Evolutionary conservation across 2,888 invertebrate species (phyloP), one percentile per base, ranked within the genome.

Genomic region (Tryphoninae sp.): DNA sequence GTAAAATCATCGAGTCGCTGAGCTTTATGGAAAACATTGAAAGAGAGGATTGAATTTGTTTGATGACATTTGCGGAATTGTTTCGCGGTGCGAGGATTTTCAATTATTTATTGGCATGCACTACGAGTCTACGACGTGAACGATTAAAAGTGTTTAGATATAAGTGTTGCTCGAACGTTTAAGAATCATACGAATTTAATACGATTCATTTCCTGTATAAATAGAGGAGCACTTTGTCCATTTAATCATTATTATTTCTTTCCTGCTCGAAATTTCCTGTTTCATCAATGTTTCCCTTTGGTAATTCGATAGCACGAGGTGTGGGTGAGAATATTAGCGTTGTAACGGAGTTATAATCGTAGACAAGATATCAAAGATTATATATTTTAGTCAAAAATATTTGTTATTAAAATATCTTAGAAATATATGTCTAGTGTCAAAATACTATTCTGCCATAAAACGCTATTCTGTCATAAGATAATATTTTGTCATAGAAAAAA

Each of bases 191-290:
- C 33, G 42, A 74, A 65, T 59, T 19, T 59, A 11, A n/a, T 51
- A 40, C 67, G 19, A 67, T 49, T 67, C n/a, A 7, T 49, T 58
- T 55, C 16, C n/a, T 75, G 67, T 75, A 51, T 59, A 33, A 75
- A 75, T 75, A 75, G 67, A 75, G 49, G 33, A 59, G 13, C 33
- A n/a, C 67, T 59, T 75, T 33, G 11, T 74, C 65, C 65, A 65
- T 53, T 75, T 59, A 11, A 13, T 72, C 13, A 61, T 26, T 67
- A 26, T 26, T 26, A 26, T 13, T 9, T 45, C 26, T 16, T 9
- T 45, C 49, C 55, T 6, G 55, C 19, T 19, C 16, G 8, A 7
- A 55, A 9, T 19, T 55, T 55, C 55, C 55, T 19, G 13, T 45
- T 6, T 45, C 45, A 13, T 45, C 45, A 3, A 13, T 45, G 45